Evolutionary conservation across 1,140 invertebrate genomes (phyloP).

Genomic region (Dryas iulia): DNA sequence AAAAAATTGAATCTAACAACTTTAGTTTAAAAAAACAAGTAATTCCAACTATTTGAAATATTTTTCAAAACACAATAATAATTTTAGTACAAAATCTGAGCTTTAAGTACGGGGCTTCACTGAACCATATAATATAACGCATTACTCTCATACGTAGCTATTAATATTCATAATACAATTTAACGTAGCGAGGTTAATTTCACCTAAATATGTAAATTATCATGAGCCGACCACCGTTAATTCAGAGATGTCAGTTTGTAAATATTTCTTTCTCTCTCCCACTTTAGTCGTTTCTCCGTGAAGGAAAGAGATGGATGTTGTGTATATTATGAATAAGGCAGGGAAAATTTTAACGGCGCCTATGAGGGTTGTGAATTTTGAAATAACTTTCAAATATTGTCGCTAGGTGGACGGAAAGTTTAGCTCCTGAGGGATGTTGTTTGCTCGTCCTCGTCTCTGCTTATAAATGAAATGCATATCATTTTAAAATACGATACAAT

Average conservation of each 20-base stretch:
- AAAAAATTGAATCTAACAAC: too few relatives aligned
- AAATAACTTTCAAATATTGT: conserved; percentile 81
- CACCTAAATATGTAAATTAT: conserved; percentile 81
- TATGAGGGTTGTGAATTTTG: conserved; percentile 78
- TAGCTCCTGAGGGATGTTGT: conserved; percentile 70
- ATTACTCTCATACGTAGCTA: conserved; percentile 61
- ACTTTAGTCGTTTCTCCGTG: conserved; percentile 3
- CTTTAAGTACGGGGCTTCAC: conserved; percentile 57
- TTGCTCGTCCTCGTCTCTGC: conserved; percentile 64
- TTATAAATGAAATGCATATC: conserved; percentile 77
- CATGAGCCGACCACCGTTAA: conserved; percentile 78
- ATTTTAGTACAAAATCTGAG: conserved; percentile 57
- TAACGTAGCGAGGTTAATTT: conserved; percentile 78
- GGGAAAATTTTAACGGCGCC: conserved; percentile 79
- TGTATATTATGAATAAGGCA: conserved; percentile 78
- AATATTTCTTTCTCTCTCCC: conserved; percentile 59
- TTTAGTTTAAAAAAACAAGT: too few relatives aligned
- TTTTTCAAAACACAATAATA: not conserved
- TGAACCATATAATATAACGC: conserved; percentile 61
- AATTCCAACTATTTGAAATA: not conserved
- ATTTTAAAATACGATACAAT: conserved; percentile 64
- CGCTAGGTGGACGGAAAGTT: conserved; percentile 79
- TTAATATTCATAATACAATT: conserved; percentile 81
- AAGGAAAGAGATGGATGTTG: conserved; percentile 42
- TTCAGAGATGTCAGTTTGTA: conserved; percentile 74